These are phyloP conservation scores for Calcarius ornatus DNA, from an alignment of 2,113 vertebrate species.

Conservation along the genomic window DNA sequence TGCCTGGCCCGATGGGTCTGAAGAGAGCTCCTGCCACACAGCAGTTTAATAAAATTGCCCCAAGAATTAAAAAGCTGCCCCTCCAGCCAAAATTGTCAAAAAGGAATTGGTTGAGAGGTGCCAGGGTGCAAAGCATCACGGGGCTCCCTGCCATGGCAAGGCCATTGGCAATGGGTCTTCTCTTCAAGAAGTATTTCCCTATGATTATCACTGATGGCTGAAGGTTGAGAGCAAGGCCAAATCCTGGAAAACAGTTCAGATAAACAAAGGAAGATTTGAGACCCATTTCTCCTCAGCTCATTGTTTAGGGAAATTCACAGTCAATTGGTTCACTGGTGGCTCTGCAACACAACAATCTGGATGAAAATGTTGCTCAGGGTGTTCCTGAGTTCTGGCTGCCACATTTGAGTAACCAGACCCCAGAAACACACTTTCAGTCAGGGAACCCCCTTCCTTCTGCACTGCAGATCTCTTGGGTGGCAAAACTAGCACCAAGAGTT, in stretches of 20 bases:
- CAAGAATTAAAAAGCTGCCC: conserved; percentile 83
- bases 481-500: not conserved
- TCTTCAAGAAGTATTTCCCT: conserved; percentile 82
- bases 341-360: not conserved
- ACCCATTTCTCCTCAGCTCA: not conserved
- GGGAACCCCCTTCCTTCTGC: rapidly evolving
- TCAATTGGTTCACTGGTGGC: not conserved
- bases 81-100: conserved; percentile 81
- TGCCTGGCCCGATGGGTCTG: conserved; percentile 65
- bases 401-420: not conserved
- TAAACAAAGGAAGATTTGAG: not conserved
- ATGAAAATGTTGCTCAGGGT: not conserved
- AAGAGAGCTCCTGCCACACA: conserved; percentile 85
- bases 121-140: conserved; percentile 77
- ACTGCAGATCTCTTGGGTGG: not conserved
- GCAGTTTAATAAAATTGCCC: conserved; percentile 79
- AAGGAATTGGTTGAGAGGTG: conserved; percentile 79
- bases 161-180: conserved; percentile 79
- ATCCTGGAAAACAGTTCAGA: conserved; percentile 64
- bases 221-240: conserved; percentile 83
- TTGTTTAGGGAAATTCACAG: not conserved
- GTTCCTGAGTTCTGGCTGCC: not conserved
- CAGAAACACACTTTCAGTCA: not conserved
- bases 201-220: conserved; percentile 85
- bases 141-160: conserved; percentile 83